A percentile compares a stretch with the other conserved stretches of the same genome.
Evolutionary conservation across 2,113 vertebrate genomes (phyloP).

Genomic region (Poeciliopsis occidentalis): DNA sequence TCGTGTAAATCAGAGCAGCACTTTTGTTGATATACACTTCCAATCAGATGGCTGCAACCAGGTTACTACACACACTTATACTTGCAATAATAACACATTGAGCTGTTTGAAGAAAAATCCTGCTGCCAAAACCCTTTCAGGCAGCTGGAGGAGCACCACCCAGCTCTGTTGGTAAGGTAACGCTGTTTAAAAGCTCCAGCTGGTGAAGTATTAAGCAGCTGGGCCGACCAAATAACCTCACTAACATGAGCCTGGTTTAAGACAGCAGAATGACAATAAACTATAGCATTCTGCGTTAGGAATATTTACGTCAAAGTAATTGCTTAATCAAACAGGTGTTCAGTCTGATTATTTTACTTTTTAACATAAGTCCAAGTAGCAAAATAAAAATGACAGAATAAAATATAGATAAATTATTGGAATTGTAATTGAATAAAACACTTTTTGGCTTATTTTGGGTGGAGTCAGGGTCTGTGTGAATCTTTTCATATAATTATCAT

Average conservation of each 20-base stretch:
- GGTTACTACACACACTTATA: background rate
- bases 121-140: too few species aligned
- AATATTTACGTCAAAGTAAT: background rate
- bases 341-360: too few species aligned
- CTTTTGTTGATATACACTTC: too few species aligned
- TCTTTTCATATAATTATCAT: too few species aligned
- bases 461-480: too few species aligned
- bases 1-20: too few species aligned
- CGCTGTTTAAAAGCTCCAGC: background rate
- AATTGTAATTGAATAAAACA: too few species aligned
- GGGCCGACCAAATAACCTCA: background rate
- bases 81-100: background rate
- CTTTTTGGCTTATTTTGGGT: too few species aligned
- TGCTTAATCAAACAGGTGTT: too few species aligned
- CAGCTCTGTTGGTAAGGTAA: background rate
- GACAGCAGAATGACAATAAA: background rate
- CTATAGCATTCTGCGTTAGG: background rate
- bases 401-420: too few species aligned
- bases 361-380: too few species aligned
- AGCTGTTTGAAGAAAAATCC: background rate
- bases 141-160: background rate
- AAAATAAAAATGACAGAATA: too few species aligned
- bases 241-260: background rate
- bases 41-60: background rate
- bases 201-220: background rate